Evolutionary conservation across 2,113 vertebrate species (phyloP), one percentile per base, ranked within the genome.

Genomic region (Chlamydotis undulata): DNA sequence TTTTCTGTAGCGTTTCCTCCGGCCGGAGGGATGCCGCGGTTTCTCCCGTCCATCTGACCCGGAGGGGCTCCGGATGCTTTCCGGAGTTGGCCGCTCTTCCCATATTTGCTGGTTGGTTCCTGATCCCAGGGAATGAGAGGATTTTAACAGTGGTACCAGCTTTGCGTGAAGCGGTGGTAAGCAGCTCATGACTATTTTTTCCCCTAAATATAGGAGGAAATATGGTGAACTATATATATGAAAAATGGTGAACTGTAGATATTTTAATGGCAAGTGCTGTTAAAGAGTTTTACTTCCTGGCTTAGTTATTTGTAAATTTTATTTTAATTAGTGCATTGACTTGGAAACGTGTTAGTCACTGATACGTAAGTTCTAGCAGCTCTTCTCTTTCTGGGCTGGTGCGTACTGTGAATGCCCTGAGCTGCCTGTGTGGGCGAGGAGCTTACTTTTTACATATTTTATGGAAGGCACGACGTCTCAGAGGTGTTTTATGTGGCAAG

Each of bases 401-500:
- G 59, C 26, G 4, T 71, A 6, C 47, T 79, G 73, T 6, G 26
- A 49, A 31, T 23, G 86, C 84, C 21, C 61, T 49, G 79, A 89
- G 82, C 89, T 91, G 68, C 93, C 41, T 95, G 90, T 93, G 96
- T 95, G 95, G 95, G 89, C 28, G 2, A 63, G 75, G 10, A 86
- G 73, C 87, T 91, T 65, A 55, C 47, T 91, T 94, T 67, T 57
- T 9, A 68, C 73, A 79, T 64, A 57, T 57, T 93, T 91, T 56
- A 25, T 87, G 90, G 75, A 93, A 84, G 85, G 91, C 92, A 79
- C 49, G 1, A 53, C 80, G 83, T 83, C 90, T 95, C 87, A 9
- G 14, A 87, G 85, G 81, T 95, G 96, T 96, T 93, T 94, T 49
- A 59, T 74, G 82, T 91, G 92, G 97, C 93, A 65, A 69, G 84